Evolutionary conservation across 1,140 invertebrate species (phyloP).

Genomic region (Atta colombica): DNA sequence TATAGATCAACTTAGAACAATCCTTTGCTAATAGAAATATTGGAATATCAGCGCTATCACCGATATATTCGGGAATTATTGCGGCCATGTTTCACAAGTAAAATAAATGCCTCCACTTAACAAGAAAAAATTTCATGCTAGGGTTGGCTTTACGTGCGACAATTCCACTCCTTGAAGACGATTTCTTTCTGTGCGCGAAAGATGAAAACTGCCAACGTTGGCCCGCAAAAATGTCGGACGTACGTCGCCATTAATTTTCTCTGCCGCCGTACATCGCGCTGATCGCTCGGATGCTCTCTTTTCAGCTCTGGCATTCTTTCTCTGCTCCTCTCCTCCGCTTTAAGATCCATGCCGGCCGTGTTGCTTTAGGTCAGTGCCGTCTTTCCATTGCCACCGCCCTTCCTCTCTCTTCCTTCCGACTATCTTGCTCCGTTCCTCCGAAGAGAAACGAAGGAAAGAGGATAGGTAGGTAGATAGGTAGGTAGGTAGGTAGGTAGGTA

Average conservation of each 20-base stretch:
- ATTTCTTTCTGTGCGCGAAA: constrained; percentile 21
- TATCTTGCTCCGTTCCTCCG: constrained; percentile 39
- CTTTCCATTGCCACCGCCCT: constrained; percentile 66
- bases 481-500: constrained; percentile 48
- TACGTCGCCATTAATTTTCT: constrained; percentile 68
- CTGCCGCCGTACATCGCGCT: neutral
- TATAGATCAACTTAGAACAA: neutral
- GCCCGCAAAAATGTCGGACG: constrained; percentile 58
- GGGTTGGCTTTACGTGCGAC: constrained; percentile 37
- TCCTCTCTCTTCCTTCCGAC: constrained; percentile 68
- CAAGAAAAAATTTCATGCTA: constrained; percentile 40
- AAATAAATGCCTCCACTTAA: constrained; percentile 54
- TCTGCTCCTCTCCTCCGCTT: constrained; percentile 62
- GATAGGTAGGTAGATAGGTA: constrained; percentile 38
- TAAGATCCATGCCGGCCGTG: constrained; percentile 71
- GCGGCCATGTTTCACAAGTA: constrained; percentile 44
- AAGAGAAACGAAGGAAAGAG: constrained; percentile 7
- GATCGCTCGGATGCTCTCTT: constrained; percentile 48
- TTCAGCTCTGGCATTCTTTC: constrained; percentile 68
- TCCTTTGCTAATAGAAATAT: neutral
- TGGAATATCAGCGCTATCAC: neutral
- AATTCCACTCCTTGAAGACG: constrained; percentile 46
- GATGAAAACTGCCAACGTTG: constrained; percentile 55
- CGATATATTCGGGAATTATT: neutral
- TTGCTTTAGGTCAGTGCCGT: constrained; percentile 85